Evolutionary conservation across 2,888 invertebrate genomes (phyloP), one percentile per base, ranked within the genome.

Genomic region (Oscheius sp.): DNA sequence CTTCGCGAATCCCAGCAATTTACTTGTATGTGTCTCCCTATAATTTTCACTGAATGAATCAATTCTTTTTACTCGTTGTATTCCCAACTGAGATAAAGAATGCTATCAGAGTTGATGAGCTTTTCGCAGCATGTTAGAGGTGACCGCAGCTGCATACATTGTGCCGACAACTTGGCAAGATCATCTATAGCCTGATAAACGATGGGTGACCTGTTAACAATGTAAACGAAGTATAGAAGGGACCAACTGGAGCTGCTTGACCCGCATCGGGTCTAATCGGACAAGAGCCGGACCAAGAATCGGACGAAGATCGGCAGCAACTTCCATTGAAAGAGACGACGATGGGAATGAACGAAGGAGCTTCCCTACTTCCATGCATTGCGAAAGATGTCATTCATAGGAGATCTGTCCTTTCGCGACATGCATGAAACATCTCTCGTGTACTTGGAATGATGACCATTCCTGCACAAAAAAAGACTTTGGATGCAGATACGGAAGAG

Each of bases 1-100:
- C 88, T 95, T 96, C 74, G 96, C 88, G 82, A 95, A 89, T 0
- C 95, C 96, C 51, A 94, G 51, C 6, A 84, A 72, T 6, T 59
- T 44, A 64, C 78, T 79, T n/a, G 69, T 72, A 28, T 74, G 67
- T 24, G 73, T 69, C 45, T 80, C 80, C 36, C 82, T 82, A 41
- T 38, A n/a, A n/a, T n/a, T n/a, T n/a, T n/a, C n/a, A n/a, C n/a
- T n/a, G n/a, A n/a, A n/a, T n/a, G n/a, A n/a, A n/a, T n/a, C n/a
- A n/a, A n/a, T n/a, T n/a, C n/a, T n/a, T 49, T 74, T 26, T 49
- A 81, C 79, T 80, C 78, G 45, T 80, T 76, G 41, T 75, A 79
- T 71, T 80, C 77, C 82, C 82, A 83, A 22, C 74, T 70, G 17
- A 82, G 72, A 68, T 83, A 82, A 6, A 82, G 71, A 24, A 74